phyloP scores from a whole-genome alignment of 2,797 vertebrate species.

The Parambassis ranga region DNA sequence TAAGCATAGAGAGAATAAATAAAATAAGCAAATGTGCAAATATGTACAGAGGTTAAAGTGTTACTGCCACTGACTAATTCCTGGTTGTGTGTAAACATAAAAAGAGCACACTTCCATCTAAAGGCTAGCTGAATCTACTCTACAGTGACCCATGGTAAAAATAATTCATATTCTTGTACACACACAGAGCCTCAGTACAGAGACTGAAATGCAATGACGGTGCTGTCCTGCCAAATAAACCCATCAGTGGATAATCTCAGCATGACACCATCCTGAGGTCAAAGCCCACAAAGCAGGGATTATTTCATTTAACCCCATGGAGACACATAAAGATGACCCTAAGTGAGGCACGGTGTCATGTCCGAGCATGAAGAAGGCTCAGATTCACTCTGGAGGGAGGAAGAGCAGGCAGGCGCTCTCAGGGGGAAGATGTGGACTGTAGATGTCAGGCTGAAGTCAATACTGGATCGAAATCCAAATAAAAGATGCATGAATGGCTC shows the following conservation, averaged over 20 bases:
- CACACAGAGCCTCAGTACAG: too few relatives aligned
- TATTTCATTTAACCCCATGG: conserved; percentile 42
- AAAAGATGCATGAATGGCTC: conserved; percentile 13
- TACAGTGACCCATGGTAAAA: neutral
- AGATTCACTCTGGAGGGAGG: neutral
- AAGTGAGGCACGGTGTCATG: neutral
- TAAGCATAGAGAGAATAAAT: too few relatives aligned
- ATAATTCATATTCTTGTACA: neutral
- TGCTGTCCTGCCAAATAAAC: neutral
- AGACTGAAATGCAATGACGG: too few relatives aligned
- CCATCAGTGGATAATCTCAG: conserved; percentile 35
- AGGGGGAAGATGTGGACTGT: neutral
- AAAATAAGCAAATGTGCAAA: too few relatives aligned
- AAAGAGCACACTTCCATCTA: conserved; percentile 34
- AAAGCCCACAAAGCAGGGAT: conserved; percentile 33
- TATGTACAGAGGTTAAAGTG: neutral
- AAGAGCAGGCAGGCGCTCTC: neutral
- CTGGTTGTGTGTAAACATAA: neutral
- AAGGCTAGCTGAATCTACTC: neutral
- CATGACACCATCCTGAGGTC: conserved; percentile 10
- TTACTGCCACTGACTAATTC: too few relatives aligned
- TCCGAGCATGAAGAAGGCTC: neutral
- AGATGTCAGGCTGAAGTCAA: neutral
- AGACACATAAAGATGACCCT: conserved; percentile 9
- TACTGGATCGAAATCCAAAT: neutral